Conservation (phyloP, 2,888 invertebrate species). For the Alviniconcha strummeri region DNA sequence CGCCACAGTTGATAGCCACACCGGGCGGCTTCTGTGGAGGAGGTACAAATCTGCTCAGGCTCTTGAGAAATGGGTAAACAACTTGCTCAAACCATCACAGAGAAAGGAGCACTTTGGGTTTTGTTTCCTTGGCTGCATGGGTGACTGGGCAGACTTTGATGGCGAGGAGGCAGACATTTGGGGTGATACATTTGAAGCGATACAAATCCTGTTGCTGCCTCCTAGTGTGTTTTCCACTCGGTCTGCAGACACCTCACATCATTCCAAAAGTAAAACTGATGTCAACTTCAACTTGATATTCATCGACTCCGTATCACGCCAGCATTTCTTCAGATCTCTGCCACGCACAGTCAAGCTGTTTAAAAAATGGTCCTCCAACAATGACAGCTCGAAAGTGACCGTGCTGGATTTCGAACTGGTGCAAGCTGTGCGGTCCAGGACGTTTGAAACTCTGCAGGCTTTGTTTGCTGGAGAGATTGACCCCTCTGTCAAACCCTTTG, state of each 20-base stretch:
- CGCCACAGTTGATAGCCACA: not conserved
- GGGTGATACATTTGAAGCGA: not conserved
- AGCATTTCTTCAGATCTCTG: conserved; percentile 61
- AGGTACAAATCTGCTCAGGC: conserved; percentile 10
- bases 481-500: conserved; percentile 54
- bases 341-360: conserved; percentile 50
- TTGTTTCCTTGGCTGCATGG: conserved; percentile 20
- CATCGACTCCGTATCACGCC: conserved; percentile 60
- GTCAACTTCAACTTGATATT: conserved; percentile 60
- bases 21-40: conserved; percentile 20
- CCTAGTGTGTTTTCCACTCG: conserved; percentile 17
- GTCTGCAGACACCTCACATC: no score
- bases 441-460: conserved; percentile 60
- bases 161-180: not conserved
- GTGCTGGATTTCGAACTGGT: conserved; percentile 60
- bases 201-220: conserved; percentile 42
- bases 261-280: not conserved
- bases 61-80: conserved; percentile 14
- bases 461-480: conserved; percentile 58
- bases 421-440: conserved; percentile 60
- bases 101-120: conserved; percentile 27
- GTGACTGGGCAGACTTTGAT: not conserved
- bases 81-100: conserved; percentile 4
- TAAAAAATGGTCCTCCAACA: conserved; percentile 36
- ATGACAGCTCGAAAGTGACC: conserved; percentile 11